A percentile compares a stretch with the other conserved stretches of the same genome.
Evolutionary conservation across 2,113 vertebrate genomes (phyloP).

Genomic region (Hydrochoerus hydrochaeris): DNA sequence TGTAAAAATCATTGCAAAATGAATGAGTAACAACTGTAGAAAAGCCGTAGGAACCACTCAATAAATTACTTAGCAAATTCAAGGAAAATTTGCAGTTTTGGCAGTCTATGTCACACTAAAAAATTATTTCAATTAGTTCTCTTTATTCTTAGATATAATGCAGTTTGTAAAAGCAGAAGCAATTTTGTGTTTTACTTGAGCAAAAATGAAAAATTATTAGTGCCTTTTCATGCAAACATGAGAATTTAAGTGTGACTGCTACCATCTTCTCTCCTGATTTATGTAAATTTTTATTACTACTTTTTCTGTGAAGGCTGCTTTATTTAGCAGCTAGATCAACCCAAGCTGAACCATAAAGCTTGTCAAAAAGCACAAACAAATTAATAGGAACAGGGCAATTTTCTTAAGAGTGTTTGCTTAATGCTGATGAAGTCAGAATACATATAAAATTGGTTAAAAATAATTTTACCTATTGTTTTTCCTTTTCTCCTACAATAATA

Average conservation of each 20-base stretch:
- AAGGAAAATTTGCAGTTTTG: slow-evolving; percentile 57
- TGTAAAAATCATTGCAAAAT: slow-evolving; percentile 53
- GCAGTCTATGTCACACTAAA: slow-evolving; percentile 36
- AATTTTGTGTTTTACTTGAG: slow-evolving; percentile 46
- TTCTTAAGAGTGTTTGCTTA: no score
- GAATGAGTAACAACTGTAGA: slow-evolving; percentile 18
- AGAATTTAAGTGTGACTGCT: slow-evolving; percentile 41
- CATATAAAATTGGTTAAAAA: no score
- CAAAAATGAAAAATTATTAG: slow-evolving; percentile 22
- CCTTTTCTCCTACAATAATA: no score
- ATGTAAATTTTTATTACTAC: not conserved
- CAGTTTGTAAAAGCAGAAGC: slow-evolving; percentile 48
- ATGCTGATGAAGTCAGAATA: no score
- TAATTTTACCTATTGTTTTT: no score
- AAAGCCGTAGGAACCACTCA: slow-evolving; percentile 39
- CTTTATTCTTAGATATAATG: slow-evolving; percentile 50
- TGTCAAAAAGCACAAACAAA: no score
- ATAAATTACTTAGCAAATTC: slow-evolving; percentile 46
- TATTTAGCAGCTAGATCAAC: no score
- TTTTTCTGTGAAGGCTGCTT: no score
- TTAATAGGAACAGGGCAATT: no score
- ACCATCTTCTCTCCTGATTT: not conserved
- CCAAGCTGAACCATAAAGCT: no score
- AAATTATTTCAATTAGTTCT: slow-evolving; percentile 63
- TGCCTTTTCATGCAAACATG: slow-evolving; percentile 35